A percentile compares a stretch with the other conserved stretches of the same genome.
These are phyloP conservation scores for Sula dactylatra DNA, from an alignment of 2,113 vertebrate genomes.

Conservation along the genomic window DNA sequence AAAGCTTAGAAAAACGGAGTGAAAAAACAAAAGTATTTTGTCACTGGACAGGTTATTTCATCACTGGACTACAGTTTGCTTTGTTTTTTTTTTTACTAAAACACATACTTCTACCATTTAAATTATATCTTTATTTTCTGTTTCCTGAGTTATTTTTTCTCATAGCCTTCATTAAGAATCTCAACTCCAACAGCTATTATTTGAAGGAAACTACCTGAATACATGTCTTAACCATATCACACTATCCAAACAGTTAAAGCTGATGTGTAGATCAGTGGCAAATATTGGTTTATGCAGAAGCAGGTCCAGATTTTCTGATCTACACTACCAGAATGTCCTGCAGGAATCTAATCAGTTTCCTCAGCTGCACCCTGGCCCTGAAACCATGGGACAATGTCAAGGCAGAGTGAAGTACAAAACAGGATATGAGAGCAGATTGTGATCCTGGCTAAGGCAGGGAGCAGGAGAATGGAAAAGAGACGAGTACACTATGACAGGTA, in stretches of 20 bases:
- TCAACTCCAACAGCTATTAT: neutral
- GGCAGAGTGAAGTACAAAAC: neutral
- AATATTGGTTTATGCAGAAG: neutral
- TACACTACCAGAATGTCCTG: neutral
- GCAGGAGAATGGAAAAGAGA: neutral
- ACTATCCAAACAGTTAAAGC: neutral
- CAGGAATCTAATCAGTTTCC: neutral
- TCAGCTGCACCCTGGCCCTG: neutral
- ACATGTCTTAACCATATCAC: neutral
- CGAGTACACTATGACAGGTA: neutral
- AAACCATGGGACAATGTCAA: neutral
- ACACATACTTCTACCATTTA: rapidly evolving
- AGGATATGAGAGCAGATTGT: neutral
- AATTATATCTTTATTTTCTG: neutral
- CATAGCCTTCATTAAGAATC: neutral
- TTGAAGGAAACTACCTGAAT: neutral
- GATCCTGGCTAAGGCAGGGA: neutral
- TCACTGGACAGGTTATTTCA: neutral
- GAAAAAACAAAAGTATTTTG: neutral
- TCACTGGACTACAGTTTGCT: neutral
- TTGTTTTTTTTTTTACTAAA: neutral
- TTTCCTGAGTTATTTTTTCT: neutral
- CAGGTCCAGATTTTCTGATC: neutral
- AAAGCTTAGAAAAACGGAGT: neutral
- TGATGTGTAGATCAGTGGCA: neutral